Percentiles rank a stretch among this genome's conserved stretches.
phyloP scores from a whole-genome alignment of 2,113 vertebrate species.

The Lanius collurio region DNA sequence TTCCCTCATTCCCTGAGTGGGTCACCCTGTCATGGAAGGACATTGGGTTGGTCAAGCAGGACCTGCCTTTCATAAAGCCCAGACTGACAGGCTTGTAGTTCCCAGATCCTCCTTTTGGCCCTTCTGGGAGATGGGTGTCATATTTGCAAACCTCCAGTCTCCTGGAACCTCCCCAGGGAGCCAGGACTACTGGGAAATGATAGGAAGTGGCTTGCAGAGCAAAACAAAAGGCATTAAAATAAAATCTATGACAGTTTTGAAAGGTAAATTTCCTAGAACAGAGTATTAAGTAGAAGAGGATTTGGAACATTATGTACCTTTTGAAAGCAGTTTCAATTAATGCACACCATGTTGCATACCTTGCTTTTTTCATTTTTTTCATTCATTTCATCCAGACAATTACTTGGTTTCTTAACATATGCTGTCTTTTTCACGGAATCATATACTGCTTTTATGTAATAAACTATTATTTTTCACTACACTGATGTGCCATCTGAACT shows the following conservation, averaged over 20 bases:
- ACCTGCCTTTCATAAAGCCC: not conserved
- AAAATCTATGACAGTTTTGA: not conserved
- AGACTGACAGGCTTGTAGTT: not conserved
- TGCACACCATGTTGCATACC: not conserved
- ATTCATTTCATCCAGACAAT: not conserved
- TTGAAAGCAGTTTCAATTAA: not conserved
- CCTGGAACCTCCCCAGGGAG: not conserved
- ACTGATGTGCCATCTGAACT: not conserved
- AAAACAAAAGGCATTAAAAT: not conserved
- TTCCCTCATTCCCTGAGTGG: not conserved
- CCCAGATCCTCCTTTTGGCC: not conserved
- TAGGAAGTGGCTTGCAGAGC: not conserved
- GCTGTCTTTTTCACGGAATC: not conserved
- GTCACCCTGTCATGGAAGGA: not conserved
- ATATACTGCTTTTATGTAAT: not conserved
- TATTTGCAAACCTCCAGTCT: not conserved
- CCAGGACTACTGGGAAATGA: not conserved
- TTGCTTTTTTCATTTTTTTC: not conserved
- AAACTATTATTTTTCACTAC: not conserved
- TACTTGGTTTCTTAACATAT: not conserved
- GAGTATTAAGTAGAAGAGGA: not conserved
- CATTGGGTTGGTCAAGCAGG: not conserved
- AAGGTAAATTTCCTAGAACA: not conserved
- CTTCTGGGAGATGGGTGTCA: not conserved
- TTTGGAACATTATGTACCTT: not conserved